Evolutionary conservation across 2,113 vertebrate species (phyloP).

Genomic region (Brachyistius frenatus): DNA sequence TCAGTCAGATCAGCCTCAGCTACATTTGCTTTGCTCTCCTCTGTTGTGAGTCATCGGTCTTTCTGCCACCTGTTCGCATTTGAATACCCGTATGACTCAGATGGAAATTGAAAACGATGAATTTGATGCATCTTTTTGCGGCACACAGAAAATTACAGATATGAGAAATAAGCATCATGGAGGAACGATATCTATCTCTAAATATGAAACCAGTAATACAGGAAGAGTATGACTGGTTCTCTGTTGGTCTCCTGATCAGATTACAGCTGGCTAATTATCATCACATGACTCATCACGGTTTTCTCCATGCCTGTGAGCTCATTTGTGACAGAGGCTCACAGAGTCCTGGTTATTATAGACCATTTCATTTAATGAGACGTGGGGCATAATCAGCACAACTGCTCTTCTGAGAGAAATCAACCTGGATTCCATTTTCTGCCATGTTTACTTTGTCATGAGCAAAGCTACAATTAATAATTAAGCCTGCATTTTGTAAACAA

Average conservation of each 20-base stretch:
- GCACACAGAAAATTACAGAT: background rate
- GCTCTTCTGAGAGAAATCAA: constrained; percentile 32
- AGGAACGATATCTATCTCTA: background rate
- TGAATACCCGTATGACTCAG: background rate
- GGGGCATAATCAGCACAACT: constrained; percentile 12
- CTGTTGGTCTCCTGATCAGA: constrained; percentile 9
- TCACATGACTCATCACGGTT: constrained; percentile 17
- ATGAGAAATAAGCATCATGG: too few relatives aligned
- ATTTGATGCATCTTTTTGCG: background rate
- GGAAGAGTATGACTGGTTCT: constrained; percentile 8
- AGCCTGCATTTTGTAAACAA: constrained; percentile 18
- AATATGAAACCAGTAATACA: constrained; percentile 14
- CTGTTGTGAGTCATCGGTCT: too few relatives aligned
- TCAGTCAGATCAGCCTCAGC: too few relatives aligned
- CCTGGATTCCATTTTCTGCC: background rate
- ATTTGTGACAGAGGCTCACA: constrained; percentile 27
- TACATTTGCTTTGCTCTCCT: too few relatives aligned
- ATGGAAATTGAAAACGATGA: background rate
- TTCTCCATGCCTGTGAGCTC: background rate
- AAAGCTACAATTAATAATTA: constrained; percentile 21
- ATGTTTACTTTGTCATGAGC: constrained; percentile 14
- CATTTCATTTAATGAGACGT: constrained; percentile 40
- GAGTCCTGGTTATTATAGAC: constrained; percentile 14
- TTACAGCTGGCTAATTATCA: constrained; percentile 27
- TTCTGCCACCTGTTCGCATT: background rate